Percentiles rank a stretch among this genome's conserved stretches.
Evolutionary conservation across 2,113 vertebrate genomes (phyloP).

Genomic region (Shinisaurus crocodilurus): DNA sequence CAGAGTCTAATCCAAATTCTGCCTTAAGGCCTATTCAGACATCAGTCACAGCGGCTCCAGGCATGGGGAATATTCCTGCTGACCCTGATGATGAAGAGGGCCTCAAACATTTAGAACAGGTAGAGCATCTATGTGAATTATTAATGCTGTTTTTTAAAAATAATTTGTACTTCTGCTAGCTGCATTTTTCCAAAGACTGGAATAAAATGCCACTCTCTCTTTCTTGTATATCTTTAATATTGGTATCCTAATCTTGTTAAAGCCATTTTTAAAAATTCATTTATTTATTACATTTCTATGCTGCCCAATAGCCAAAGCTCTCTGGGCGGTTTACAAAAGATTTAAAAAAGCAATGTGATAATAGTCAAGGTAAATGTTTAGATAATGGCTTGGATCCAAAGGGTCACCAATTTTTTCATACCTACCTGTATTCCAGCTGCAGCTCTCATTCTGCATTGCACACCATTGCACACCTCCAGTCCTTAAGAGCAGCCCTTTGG

Average conservation of each 20-base stretch:
- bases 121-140: conserved; percentile 55
- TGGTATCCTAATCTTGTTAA: background rate
- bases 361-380: background rate
- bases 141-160: background rate
- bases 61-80: conserved; percentile 77
- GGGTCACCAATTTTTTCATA: background rate
- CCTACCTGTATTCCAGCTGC: background rate
- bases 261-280: background rate
- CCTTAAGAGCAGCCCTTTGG: background rate
- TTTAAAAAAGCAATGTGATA: background rate
- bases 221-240: conserved; percentile 9
- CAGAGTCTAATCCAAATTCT: conserved; percentile 73
- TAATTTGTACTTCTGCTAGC: conserved; percentile 15
- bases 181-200: rapidly evolving
- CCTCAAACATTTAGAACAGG: conserved; percentile 97
- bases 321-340: no score
- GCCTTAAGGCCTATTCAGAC: conserved; percentile 72
- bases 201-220: conserved; percentile 13
- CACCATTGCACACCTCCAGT: background rate
- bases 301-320: no score
- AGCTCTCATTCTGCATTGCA: background rate
- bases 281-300: no score
- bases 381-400: background rate
- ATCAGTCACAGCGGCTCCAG: conserved; percentile 77
- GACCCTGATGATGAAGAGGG: conserved; percentile 97